phyloP scores from a whole-genome alignment of 2,797 vertebrate genomes.

The Pampus argenteus region DNA sequence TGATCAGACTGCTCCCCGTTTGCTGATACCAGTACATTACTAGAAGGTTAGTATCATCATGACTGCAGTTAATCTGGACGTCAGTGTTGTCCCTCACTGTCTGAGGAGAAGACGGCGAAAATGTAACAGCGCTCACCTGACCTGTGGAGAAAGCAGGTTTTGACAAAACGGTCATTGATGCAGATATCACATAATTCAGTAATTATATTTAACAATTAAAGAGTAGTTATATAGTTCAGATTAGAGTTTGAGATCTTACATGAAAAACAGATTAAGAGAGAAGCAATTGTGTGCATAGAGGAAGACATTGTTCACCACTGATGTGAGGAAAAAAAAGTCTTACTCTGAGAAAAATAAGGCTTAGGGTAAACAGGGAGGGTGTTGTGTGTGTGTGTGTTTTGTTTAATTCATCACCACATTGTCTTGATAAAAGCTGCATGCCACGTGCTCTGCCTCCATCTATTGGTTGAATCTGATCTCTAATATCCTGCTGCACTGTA shows the following conservation, averaged over 20 bases:
- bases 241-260: constrained; percentile 36
- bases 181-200: not conserved
- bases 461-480: constrained; percentile 33
- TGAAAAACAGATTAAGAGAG: constrained; percentile 41
- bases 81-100: constrained; percentile 9
- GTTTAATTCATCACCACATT: not conserved
- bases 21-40: constrained; percentile 73
- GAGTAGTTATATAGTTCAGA: not conserved
- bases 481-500: too few species aligned
- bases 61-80: constrained; percentile 57
- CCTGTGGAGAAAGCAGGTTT: constrained; percentile 44
- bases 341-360: not conserved
- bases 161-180: not conserved
- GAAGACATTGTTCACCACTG: constrained; percentile 44
- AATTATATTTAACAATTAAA: accelerated
- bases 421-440: not conserved
- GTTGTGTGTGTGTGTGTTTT: not conserved
- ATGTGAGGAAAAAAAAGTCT: not conserved
- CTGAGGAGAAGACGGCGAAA: constrained; percentile 39
- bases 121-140: constrained; percentile 40
- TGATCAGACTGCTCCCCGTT: accelerated
- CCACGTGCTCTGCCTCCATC: constrained; percentile 56
- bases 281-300: not conserved
- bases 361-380: constrained; percentile 6
- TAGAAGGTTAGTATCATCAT: not conserved